Evolutionary conservation across 2,113 vertebrate species (phyloP).

Genomic region (Eublepharis macularius): DNA sequence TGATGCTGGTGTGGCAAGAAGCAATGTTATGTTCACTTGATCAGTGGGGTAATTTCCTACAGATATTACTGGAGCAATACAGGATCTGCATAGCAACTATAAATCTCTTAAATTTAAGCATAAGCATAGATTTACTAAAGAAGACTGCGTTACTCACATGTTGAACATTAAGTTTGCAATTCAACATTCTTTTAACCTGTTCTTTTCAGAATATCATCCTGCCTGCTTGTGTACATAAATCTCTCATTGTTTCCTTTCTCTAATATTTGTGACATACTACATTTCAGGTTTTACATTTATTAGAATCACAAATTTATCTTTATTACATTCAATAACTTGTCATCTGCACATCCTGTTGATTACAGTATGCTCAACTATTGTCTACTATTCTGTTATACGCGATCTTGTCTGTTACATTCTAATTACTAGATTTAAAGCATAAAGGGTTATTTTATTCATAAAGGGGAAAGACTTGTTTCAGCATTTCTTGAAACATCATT

Average conservation of each 20-base stretch:
- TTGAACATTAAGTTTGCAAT: slow-evolving; percentile 15
- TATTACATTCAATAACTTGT: slow-evolving; percentile 27
- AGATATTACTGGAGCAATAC: not conserved
- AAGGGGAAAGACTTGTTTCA: slow-evolving; percentile 27
- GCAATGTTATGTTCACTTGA: not conserved
- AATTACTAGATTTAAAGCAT: not conserved
- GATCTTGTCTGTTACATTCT: not conserved
- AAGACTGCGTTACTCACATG: slow-evolving; percentile 25
- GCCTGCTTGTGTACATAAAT: slow-evolving; percentile 9
- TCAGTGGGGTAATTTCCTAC: not conserved
- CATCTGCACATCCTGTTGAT: slow-evolving; percentile 33
- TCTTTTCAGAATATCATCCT: not conserved
- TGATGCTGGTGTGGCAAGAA: not conserved
- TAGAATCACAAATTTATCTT: not conserved
- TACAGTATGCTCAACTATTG: not conserved
- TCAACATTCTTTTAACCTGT: not conserved
- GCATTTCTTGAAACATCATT: slow-evolving; percentile 40
- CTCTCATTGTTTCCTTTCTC: slow-evolving; percentile 9
- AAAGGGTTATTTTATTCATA: not conserved
- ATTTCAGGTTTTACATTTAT: not conserved
- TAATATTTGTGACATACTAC: slow-evolving; percentile 1
- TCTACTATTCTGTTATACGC: rapidly evolving
- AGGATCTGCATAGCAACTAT: not conserved
- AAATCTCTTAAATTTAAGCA: not conserved
- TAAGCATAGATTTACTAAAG: slow-evolving; percentile 22